Evolutionary conservation across 2,888 invertebrate species (phyloP), one percentile per base, ranked within the genome.

Genomic region (Pammene fasciana): DNA sequence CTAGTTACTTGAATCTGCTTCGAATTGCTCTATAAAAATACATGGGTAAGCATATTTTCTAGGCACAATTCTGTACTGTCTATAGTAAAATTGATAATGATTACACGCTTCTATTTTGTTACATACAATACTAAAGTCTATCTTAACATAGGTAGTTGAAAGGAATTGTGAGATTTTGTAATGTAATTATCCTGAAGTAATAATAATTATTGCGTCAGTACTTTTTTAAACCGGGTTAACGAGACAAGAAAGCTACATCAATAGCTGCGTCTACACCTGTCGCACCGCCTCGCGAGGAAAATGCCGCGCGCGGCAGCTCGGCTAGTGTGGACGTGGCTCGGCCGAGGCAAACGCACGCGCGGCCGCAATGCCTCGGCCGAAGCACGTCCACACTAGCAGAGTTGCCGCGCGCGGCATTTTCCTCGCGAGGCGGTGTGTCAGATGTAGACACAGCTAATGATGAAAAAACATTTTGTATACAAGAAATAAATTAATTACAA

Each of bases 1-100:
- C 48, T 59, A 66, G 45, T 59, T 67, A 50, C 55, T 45, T 65
- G 65, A 79, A 82, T 82, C 79, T 86, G 86, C 88, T 86, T 82
- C 87, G 86, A 89, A 89, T 86, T 89, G 88, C 87, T 85, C 90
- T 91, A 90, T 89, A 90, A 90, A 91, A 90, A 92, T 90, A 92
- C 89, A 86, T 73, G 81, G 82, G 74, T 89, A 90, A 92, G 90
- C 91, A 90, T 87, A 89, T 79, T 82, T 86, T 90, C 91, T 92
- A 92, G 91, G 91, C 92, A 92, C 92, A 88, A 86, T 84, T 88
- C 90, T 92, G 92, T 85, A 90, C 89, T 89, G 78, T 88, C 85
- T 89, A 89, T 85, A 81, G 76, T 75, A 81, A 83, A 78, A 75
- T 80, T 80, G 81, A 82, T 83, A 80, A 87, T 82, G 84, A 85